A percentile compares a stretch with the other conserved stretches of the same genome.
Evolutionary conservation across 1,140 invertebrate species (phyloP).

Genomic region (Formica selysi): DNA sequence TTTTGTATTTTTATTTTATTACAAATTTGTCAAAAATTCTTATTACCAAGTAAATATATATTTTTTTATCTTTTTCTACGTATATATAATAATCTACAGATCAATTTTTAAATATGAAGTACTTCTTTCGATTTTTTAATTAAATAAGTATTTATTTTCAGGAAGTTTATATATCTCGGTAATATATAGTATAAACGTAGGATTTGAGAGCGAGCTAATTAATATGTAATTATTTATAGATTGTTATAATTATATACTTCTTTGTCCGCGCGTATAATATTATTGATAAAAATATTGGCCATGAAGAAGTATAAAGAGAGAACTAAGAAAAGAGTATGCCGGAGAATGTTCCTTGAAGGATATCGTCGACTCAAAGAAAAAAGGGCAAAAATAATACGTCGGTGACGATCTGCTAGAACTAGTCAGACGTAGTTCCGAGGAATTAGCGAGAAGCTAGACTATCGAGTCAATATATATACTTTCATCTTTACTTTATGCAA

Average conservation of each 20-base stretch:
- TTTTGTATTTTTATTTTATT: slow-evolving; percentile 30
- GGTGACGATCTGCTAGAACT: slow-evolving; percentile 14
- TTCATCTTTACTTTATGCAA: not conserved
- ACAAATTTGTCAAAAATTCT: not conserved
- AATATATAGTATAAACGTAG: not conserved
- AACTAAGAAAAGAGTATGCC: not conserved
- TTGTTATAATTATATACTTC: slow-evolving; percentile 4
- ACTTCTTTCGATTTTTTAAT: not conserved
- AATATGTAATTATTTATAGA: not conserved
- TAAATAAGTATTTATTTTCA: not conserved
- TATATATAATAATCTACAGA: not conserved
- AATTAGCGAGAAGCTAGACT: not conserved
- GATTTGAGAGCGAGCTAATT: not conserved
- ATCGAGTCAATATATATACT: no score
- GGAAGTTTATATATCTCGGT: not conserved
- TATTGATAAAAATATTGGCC: slow-evolving; percentile 16
- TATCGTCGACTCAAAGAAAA: not conserved
- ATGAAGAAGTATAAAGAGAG: not conserved
- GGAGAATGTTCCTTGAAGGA: not conserved
- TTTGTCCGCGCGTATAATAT: not conserved
- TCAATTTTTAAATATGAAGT: not conserved
- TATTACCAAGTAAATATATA: not conserved
- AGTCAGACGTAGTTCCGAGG: not conserved
- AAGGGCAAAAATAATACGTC: not conserved
- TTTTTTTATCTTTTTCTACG: not conserved